Evolutionary conservation across 2,113 vertebrate species (phyloP).

Genomic region (Benitochromis conjunctus): DNA sequence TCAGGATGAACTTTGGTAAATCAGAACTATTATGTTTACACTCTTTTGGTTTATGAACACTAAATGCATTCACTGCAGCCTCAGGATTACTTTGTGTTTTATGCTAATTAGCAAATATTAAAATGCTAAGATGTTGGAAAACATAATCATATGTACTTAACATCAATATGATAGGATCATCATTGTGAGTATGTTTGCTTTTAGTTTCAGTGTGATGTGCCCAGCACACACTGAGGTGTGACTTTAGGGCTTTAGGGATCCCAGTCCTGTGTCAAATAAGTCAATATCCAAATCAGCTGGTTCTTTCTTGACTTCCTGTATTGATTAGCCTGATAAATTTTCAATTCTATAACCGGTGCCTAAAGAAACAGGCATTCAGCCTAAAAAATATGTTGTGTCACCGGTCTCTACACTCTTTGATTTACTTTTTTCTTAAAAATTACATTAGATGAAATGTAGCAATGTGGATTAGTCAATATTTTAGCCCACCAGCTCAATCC

Average conservation of each 20-base stretch:
- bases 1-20: not conserved
- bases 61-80: not conserved
- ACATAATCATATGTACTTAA: not conserved
- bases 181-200: not conserved
- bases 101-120: not conserved
- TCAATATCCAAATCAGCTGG: not conserved
- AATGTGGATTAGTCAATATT: not conserved
- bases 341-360: not conserved
- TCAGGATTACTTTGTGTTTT: not conserved
- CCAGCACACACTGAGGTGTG: no score
- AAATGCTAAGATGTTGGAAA: not conserved
- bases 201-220: not conserved
- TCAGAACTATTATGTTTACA: not conserved
- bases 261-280: not conserved
- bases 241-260: not conserved
- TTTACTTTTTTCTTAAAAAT: not conserved
- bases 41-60: not conserved
- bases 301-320: not conserved
- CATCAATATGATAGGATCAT: not conserved
- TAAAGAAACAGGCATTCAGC: not conserved
- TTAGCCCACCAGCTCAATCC: not conserved
- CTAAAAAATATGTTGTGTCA: not conserved
- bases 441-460: not conserved
- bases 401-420: rapidly evolving
- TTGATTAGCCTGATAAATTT: not conserved